These are phyloP conservation scores for Gobio gobio DNA, from an alignment of 2,113 vertebrate genomes.

Conservation along the genomic window DNA sequence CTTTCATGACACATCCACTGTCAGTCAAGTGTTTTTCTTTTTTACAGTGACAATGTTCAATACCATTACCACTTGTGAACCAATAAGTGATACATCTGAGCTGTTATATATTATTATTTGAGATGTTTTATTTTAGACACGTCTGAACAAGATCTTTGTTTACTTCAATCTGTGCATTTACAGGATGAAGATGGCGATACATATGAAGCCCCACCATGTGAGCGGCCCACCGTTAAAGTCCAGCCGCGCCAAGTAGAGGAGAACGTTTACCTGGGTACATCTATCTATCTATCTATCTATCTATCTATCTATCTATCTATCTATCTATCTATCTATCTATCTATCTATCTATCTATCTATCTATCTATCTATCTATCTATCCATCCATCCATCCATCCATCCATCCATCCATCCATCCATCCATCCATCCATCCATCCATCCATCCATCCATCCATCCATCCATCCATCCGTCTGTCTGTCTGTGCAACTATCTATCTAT, in stretches of 20 bases:
- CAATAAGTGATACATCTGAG: not conserved
- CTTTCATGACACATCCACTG: not conserved
- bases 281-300: not conserved
- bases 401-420: too few relatives aligned
- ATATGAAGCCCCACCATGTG: conserved; percentile 78
- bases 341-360: too few relatives aligned
- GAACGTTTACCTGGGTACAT: conserved; percentile 75
- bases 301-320: not conserved
- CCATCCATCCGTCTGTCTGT: too few relatives aligned
- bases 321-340: not conserved
- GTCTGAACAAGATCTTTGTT: not conserved
- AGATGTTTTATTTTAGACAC: not conserved
- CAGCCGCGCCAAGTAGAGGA: conserved; percentile 66
- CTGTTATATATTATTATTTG: too few relatives aligned
- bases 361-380: not conserved
- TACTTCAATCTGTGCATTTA: conserved; percentile 24
- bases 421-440: too few relatives aligned
- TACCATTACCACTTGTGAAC: not conserved
- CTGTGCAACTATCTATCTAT: too few relatives aligned
- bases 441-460: not conserved
- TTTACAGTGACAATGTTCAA: not conserved
- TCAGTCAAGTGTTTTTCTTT: not conserved
- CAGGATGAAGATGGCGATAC: conserved; percentile 73
- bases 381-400: not conserved
- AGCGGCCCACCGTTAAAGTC: conserved; percentile 65